A percentile compares a stretch with the other conserved stretches of the same genome.
phyloP scores from a whole-genome alignment of 2,797 vertebrate species.

The Protosalanx chinensis region DNA sequence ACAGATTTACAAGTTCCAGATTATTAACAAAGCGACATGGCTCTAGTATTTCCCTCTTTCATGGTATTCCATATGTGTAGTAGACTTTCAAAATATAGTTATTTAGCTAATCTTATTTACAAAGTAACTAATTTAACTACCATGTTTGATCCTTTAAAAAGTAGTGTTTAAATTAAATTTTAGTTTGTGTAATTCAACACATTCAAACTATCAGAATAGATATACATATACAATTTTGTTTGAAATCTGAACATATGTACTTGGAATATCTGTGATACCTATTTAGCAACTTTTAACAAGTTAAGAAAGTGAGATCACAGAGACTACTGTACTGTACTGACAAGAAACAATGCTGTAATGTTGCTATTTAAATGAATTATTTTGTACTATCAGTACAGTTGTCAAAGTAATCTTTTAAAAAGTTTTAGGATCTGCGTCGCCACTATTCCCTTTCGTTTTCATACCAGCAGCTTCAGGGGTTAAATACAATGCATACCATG shows the following conservation, averaged over 20 bases:
- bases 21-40: constrained; percentile 65
- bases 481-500: constrained; percentile 39
- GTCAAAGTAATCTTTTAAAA: constrained; percentile 37
- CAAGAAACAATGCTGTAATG: constrained; percentile 51
- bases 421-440: constrained; percentile 33
- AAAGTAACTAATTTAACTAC: constrained; percentile 64
- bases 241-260: constrained; percentile 59
- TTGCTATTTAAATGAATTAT: constrained; percentile 61
- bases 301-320: constrained; percentile 66
- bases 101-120: constrained; percentile 75
- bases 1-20: constrained; percentile 58
- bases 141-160: constrained; percentile 60
- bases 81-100: constrained; percentile 62
- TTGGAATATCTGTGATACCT: constrained; percentile 58
- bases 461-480: constrained; percentile 43
- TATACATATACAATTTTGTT: constrained; percentile 60
- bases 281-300: constrained; percentile 54
- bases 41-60: constrained; percentile 52
- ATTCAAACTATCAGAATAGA: constrained; percentile 61
- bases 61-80: constrained; percentile 42
- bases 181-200: constrained; percentile 50
- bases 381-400: constrained; percentile 46
- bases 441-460: constrained; percentile 44
- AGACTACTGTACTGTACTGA: constrained; percentile 64
- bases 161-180: constrained; percentile 57